Conservation (phyloP, 2,888 invertebrate genomes). For the Empis livida region DNA sequence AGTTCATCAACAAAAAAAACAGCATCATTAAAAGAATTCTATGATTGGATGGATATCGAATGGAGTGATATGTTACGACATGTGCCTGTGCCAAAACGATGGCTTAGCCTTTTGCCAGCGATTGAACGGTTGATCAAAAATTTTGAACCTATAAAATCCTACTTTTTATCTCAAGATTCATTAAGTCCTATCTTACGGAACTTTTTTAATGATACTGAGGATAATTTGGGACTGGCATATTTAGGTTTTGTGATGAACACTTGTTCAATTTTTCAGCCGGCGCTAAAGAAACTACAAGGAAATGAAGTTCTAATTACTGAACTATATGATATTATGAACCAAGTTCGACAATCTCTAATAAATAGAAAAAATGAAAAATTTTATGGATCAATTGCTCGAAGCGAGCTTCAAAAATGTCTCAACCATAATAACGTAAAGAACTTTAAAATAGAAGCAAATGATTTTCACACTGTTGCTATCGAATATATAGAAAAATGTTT, state of each 20-base stretch:
- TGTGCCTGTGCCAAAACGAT: neutral
- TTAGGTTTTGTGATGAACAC: slow-evolving; percentile 1
- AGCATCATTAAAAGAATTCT: slow-evolving; percentile 4
- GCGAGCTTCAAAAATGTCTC: neutral
- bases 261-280: neutral
- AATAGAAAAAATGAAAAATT: neutral
- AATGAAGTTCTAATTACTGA: neutral
- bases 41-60: slow-evolving; percentile 1
- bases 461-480: neutral
- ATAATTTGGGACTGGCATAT: neutral
- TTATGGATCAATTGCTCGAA: neutral
- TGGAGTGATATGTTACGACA: neutral
- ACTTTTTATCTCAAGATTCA: neutral
- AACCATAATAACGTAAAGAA: neutral
- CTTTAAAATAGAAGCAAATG: neutral
- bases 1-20: neutral
- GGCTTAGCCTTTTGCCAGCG: slow-evolving; percentile 1
- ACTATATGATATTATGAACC: neutral
- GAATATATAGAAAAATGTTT: neutral
- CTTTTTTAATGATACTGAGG: neutral
- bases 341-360: neutral
- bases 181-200: neutral
- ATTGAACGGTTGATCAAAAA: slow-evolving; percentile 2
- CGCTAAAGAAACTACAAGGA: neutral
- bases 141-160: neutral